Evolutionary conservation across 30 jellyfish, hydroid and myxozoan species (phyloP), one percentile per base, ranked within the genome.

Genomic region (Catostylus mosaicus): DNA sequence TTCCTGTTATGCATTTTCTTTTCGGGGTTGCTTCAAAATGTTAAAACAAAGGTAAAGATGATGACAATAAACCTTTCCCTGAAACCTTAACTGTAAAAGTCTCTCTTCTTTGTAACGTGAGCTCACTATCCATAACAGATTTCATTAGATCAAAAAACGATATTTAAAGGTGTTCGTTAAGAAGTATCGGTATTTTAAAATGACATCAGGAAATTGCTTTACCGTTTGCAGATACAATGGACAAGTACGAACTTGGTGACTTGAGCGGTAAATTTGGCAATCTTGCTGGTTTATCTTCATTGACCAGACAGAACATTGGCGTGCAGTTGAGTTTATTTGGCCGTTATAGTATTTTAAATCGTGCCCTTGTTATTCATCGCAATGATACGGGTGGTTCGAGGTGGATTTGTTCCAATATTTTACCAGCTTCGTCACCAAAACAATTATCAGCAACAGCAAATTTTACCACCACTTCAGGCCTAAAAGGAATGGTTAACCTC

Each of bases 201-300:
- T n/a, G n/a, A n/a, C n/a, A n/a, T n/a, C n/a, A n/a, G n/a, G n/a
- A n/a, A n/a, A n/a, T n/a, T n/a, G n/a, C n/a, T n/a, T n/a, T 50
- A 6, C 1, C 38, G 1, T 27, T 62, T 50, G 37, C 83, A 93
- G 98, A 86, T 16, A 65, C 97, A 19, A 66, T 81, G 80, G 98
- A 93, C 61, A 93, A 86, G 37, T 93, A 93, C 68, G 98, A 94
- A 75, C 86, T 73, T 46, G 99, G 99, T 12, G 99, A 94, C 54
- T 45, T 94, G 47, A 88, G 97, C 73, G 96, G 97, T 54, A 88
- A 88, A 63, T 94, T 86, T 74, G 99, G 99, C 30, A 64, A 75
- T 32, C 85, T 94, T 38, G 84, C 48, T 3, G 95, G 83, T n/a
- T 36, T 59, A 34, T 30, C 74, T 8, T 8, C 78, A 1, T 32